These are phyloP conservation scores for Dryomyza anilis DNA, from an alignment of 2,888 invertebrate species.

Conservation along the genomic window DNA sequence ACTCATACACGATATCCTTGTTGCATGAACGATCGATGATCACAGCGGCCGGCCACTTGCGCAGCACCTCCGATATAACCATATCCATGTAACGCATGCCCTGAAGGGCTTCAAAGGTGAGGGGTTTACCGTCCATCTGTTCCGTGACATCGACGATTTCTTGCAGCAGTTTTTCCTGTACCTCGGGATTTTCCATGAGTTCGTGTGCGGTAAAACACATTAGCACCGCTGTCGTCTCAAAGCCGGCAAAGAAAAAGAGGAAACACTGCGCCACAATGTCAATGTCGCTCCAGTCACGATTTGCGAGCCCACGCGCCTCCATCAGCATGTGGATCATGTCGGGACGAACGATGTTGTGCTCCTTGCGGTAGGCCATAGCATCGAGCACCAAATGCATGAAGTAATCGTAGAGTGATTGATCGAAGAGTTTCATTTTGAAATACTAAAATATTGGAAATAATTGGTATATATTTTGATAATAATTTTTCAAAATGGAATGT, in stretches of 20 bases:
- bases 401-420: constrained; percentile 52
- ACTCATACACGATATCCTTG: constrained; percentile 62
- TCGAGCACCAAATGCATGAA: constrained; percentile 59
- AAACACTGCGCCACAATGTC: constrained; percentile 67
- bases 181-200: constrained; percentile 65
- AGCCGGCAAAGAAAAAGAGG: constrained; percentile 66
- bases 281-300: constrained; percentile 60
- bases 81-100: constrained; percentile 68
- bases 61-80: constrained; percentile 63
- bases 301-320: constrained; percentile 61
- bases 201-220: constrained; percentile 66
- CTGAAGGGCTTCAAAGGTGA: constrained; percentile 65
- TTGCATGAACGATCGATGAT: constrained; percentile 63
- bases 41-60: constrained; percentile 64
- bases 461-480: too few species aligned
- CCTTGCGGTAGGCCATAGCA: constrained; percentile 62
- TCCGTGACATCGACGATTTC: constrained; percentile 64
- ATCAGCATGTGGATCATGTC: constrained; percentile 66
- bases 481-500: too few species aligned
- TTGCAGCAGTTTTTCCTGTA: constrained; percentile 64
- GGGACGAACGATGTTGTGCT: constrained; percentile 61
- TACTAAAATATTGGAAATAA: too few species aligned
- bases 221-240: constrained; percentile 61
- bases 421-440: constrained; percentile 52
- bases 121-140: constrained; percentile 60